Base-by-base conservation (phyloP, 2,888 invertebrate genomes). In the Sisyra nigra region DNA sequence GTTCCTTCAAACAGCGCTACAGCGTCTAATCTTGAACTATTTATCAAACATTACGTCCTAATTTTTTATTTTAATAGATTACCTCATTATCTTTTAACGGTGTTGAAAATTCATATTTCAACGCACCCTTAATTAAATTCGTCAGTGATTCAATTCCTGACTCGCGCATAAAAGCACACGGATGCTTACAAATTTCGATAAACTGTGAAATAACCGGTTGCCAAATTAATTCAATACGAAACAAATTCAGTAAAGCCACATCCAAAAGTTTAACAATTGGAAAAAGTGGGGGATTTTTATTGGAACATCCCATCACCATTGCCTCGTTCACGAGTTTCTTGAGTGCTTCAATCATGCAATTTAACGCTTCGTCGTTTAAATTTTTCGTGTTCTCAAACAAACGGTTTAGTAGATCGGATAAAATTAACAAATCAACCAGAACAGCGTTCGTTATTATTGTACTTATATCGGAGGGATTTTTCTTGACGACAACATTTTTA, bases 111-210 rank as follows among this genome's bases (percentile, higher is more conserved):
- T 87, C 86, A 57, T 83, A 84, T 51, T 83, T 82, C 50, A 96
- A 71, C 2, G 94, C 92, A 0, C 88, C 83, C 59, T 87, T 88
- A 0, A 96, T 91, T 39, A 97, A 67, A 57, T 88, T 89, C 0
- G 96, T 94, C 42, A 97, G 80, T 0, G 94, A 93, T 62, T 94
- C 93, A 0, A 94, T 93, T 0, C 96, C 96, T 94, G 94, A 97
- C 60, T 93, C 93, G 31, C 97, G 69, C 88, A 97, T 89, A 48
- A 89, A 68, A 50, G 88, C 86, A 55, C 91, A 92, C 0, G 93
- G 89, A 65, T 94, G 94, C 58, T 91, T 89, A 57, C 93, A 93
- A 47, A 93, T 92, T 66, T 94, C 93, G 37, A 96, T 62, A 10
- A 97, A 69, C 63, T 97, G 96, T 59, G 88, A 89, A 0, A 94